Base-by-base conservation (phyloP, 1,140 invertebrate species). In the Solenopsis invicta region DNA sequence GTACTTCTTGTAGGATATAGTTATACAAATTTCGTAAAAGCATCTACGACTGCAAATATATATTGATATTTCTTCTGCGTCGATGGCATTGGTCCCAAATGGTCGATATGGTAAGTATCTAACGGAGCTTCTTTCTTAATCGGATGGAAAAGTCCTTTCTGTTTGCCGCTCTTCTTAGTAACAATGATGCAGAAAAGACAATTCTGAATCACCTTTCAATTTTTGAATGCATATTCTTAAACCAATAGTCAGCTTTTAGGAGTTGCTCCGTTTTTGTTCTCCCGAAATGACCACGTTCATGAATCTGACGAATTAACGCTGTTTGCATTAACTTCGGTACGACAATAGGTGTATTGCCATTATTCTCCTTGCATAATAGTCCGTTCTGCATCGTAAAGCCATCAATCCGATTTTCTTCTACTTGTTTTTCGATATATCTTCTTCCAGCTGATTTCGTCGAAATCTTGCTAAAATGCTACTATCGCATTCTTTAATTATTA, bases 21-120 rank as follows among this genome's bases (percentile, higher is more conserved):
- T 48, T 62, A 81, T 12, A 37, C n/a, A 8, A 69, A 81, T 6
- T 81, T 81, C 0, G 41, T 81, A 4, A 67, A 81, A 1, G 59
- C 48, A 13, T 69, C 62, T 5, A 69, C 13, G 0, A 81, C 18
- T 0, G 18, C 45, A 1, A 81, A 67, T 54, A 81, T 81, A 4
- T 81, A 16, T 16, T 67, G 61, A 9, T 56, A 69, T 18, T 1
- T 64, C 13, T 81, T 81, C 34, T 74, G 50, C 1, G 62, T 81
- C 0, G 62, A 56, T 18, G 45, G 61, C 50, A 69, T 66, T 18
- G 29, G 77, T 0, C 24, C 61, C 0, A 80, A 13, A 37, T 80
- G 45, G 16, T 80, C 61, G 2, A 81, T 18, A 2, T 81, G 48
- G 8, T 81, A 69, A 0, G 29, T 81, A 6, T 81, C 41, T 12